These are phyloP conservation scores for Drosophila demipolita DNA, from an alignment of 2,888 invertebrate genomes.

Conservation along the genomic window DNA sequence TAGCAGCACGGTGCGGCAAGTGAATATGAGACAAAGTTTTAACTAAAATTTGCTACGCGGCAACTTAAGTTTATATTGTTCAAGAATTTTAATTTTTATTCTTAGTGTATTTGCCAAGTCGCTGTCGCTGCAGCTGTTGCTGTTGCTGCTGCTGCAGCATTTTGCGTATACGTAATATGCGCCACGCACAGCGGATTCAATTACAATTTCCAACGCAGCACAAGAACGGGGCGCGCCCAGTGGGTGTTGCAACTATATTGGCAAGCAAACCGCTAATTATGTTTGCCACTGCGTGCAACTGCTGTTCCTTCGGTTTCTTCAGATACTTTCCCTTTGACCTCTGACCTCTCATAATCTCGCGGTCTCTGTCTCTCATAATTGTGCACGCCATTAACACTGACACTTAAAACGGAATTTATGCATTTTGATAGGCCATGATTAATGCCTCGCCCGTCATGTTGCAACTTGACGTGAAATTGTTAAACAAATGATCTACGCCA, in stretches of 20 bases:
- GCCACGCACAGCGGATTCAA: conserved; percentile 60
- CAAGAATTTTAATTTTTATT: conserved; percentile 73
- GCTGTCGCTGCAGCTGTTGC: conserved; percentile 1
- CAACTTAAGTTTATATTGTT: conserved; percentile 46
- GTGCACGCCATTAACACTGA: conserved; percentile 55
- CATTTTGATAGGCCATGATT: conserved; percentile 71
- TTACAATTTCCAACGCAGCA: conserved; percentile 54
- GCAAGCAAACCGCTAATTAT: conserved; percentile 33
- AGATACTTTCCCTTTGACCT: not conserved
- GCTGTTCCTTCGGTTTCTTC: conserved; percentile 3
- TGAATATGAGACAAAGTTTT: conserved; percentile 74
- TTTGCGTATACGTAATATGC: conserved; percentile 64
- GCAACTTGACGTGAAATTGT: conserved; percentile 66
- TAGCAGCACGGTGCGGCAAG: conserved; percentile 45
- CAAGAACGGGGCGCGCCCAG: not conserved
- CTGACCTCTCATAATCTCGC: not conserved
- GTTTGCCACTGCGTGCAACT: conserved; percentile 9
- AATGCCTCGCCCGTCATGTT: conserved; percentile 59
- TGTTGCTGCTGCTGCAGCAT: conserved; percentile 29
- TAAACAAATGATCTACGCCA: conserved; percentile 54
- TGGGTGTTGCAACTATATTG: conserved; percentile 20
- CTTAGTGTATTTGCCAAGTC: conserved; percentile 33
- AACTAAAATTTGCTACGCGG: conserved; percentile 70
- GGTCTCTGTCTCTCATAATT: conserved; percentile 51
- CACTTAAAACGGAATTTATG: conserved; percentile 62